Percentiles rank a stretch among this genome's conserved stretches.
These are phyloP conservation scores for Ephydatia muelleri DNA, from an alignment of 37 sponge, comb jelly and placozoan species.

Conservation along the genomic window DNA sequence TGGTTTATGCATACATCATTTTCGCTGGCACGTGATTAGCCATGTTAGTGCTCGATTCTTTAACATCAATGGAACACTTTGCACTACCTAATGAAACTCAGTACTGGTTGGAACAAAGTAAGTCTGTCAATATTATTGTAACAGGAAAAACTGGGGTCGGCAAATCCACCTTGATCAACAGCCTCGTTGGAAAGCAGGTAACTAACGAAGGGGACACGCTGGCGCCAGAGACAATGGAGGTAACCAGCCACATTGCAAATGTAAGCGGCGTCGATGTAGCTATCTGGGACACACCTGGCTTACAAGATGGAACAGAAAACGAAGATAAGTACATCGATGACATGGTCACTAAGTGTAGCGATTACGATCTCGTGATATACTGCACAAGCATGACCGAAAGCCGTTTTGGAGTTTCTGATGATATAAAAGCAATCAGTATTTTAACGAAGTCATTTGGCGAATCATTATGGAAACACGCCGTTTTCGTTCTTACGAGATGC, in stretches of 20 bases:
- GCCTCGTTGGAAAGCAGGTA: background rate
- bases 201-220: background rate
- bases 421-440: background rate
- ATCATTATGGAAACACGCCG: background rate
- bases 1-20: too few relatives aligned
- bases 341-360: background rate
- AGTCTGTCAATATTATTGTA: background rate
- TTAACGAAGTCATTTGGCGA: background rate
- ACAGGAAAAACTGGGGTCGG: slow-evolving; percentile 3
- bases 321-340: background rate
- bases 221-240: background rate
- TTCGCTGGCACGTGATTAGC: too few relatives aligned
- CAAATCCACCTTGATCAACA: background rate
- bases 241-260: background rate
- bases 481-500: background rate
- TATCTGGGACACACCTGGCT: background rate
- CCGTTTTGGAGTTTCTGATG: background rate
- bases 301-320: background rate
- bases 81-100: too few relatives aligned
- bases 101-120: background rate
- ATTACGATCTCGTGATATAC: background rate
- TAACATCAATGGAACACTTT: too few relatives aligned
- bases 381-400: background rate
- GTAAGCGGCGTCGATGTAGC: background rate
- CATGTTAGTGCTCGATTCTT: too few relatives aligned